Percentiles rank a stretch among this genome's conserved stretches.
These are phyloP conservation scores for Melanerpes aurifrons DNA, from an alignment of 2,113 vertebrate species.

Conservation along the genomic window DNA sequence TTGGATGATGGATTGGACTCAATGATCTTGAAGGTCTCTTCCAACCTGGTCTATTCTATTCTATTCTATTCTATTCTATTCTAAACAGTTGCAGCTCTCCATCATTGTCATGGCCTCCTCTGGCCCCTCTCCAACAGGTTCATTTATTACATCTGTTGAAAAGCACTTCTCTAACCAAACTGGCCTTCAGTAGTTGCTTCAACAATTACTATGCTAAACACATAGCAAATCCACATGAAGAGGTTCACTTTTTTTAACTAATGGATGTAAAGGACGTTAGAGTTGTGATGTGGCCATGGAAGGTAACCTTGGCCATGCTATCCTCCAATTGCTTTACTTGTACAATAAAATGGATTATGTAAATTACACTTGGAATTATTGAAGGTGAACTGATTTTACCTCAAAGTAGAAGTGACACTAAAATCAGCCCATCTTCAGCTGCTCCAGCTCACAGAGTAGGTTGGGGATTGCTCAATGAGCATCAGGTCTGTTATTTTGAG, in stretches of 20 bases:
- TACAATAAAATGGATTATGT: not conserved
- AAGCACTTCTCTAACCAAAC: not conserved
- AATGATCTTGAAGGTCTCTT: too few relatives aligned
- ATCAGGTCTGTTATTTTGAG: not conserved
- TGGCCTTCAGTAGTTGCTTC: not conserved
- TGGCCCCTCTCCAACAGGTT: too few relatives aligned
- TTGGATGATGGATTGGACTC: too few relatives aligned
- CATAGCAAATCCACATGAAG: not conserved
- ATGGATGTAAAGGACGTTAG: not conserved
- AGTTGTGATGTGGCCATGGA: not conserved
- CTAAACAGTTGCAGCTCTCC: too few relatives aligned
- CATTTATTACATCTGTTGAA: not conserved
- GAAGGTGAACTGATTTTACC: not conserved
- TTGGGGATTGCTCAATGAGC: not conserved
- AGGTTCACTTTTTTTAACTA: not conserved
- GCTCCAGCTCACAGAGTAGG: accelerated
- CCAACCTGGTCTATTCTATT: too few relatives aligned
- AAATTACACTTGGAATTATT: not conserved
- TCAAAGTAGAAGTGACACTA: not conserved
- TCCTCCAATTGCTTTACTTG: accelerated
- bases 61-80: too few relatives aligned
- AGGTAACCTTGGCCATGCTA: not conserved
- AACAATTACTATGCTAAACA: not conserved
- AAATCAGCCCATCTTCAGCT: not conserved
- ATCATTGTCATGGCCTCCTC: too few relatives aligned